phyloP scores from a whole-genome alignment of 2,888 invertebrate species.

The Drosophila emarginata region DNA sequence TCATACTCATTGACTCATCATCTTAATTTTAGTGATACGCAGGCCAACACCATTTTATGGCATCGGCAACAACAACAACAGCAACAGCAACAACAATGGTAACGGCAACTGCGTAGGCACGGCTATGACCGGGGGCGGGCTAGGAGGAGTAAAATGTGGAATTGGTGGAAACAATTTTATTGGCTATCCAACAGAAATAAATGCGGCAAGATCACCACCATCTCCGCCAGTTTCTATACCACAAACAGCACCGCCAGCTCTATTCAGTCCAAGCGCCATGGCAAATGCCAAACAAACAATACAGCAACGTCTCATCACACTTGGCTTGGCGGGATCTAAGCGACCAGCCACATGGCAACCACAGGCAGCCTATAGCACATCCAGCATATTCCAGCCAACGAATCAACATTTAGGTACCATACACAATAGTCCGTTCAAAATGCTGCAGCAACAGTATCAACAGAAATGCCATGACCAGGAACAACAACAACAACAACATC shows the following conservation, averaged over 20 bases:
- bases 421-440: constrained; percentile 45
- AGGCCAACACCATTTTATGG: constrained; percentile 84
- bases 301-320: constrained; percentile 69
- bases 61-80: constrained; percentile 76
- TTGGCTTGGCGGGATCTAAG: constrained; percentile 37
- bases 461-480: constrained; percentile 53
- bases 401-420: constrained; percentile 6
- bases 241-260: constrained; percentile 51
- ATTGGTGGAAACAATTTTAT: constrained; percentile 41
- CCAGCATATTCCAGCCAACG: constrained; percentile 65
- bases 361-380: constrained; percentile 55
- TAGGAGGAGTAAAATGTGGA: constrained; percentile 12
- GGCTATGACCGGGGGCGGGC: constrained; percentile 29
- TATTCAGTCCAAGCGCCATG: constrained; percentile 77
- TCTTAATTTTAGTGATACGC: constrained; percentile 83
- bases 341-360: constrained; percentile 61
- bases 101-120: constrained; percentile 30
- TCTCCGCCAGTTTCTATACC: constrained; percentile 45
- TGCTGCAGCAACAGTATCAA: constrained; percentile 69
- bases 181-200: constrained; percentile 18
- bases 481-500: background rate
- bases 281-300: constrained; percentile 77
- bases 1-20: constrained; percentile 80
- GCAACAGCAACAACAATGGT: constrained; percentile 78
- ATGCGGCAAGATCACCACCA: constrained; percentile 29